Conservation (phyloP, 53 echinoderm and acorn worm genomes). For the Stichopus horrens region DNA sequence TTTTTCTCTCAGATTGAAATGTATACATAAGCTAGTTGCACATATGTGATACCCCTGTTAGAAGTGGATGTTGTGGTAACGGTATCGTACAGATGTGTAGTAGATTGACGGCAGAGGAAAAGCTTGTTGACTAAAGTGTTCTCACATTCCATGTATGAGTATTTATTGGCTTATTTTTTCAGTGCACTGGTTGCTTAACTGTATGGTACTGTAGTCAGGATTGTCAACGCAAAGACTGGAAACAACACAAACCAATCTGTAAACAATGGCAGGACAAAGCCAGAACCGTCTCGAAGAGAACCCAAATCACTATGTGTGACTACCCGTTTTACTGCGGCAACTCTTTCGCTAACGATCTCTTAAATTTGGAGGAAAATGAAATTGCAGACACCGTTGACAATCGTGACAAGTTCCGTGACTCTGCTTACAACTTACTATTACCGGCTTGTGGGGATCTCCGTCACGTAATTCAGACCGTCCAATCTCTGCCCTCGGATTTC, state of each 20-base stretch:
- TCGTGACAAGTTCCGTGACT: neutral
- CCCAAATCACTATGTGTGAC: neutral
- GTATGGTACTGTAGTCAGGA: conserved; percentile 10
- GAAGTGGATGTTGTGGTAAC: too few relatives aligned
- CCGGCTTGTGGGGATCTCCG: neutral
- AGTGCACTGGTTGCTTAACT: neutral
- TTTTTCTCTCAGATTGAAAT: too few relatives aligned
- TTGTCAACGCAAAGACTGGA: neutral
- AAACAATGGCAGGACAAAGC: neutral
- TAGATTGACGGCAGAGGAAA: too few relatives aligned
- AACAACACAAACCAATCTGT: conserved; percentile 12
- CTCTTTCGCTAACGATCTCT: conserved; percentile 20
- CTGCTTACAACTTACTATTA: neutral
- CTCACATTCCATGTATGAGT: too few relatives aligned
- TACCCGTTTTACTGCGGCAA: conserved; percentile 15
- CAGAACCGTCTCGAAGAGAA: neutral
- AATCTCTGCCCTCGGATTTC: conserved; percentile 1
- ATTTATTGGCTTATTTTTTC: neutral
- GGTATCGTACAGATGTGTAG: too few relatives aligned
- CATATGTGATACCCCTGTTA: too few relatives aligned
- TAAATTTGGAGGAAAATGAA: neutral
- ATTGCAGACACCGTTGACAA: neutral
- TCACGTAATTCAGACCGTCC: neutral
- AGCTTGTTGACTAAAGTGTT: too few relatives aligned
- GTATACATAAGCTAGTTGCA: too few relatives aligned